A percentile compares a stretch with the other conserved stretches of the same genome.
These are phyloP conservation scores for Ophiothrix spiculata DNA, from an alignment of 35 echinoderm and acorn worm genomes.

Conservation along the genomic window DNA sequence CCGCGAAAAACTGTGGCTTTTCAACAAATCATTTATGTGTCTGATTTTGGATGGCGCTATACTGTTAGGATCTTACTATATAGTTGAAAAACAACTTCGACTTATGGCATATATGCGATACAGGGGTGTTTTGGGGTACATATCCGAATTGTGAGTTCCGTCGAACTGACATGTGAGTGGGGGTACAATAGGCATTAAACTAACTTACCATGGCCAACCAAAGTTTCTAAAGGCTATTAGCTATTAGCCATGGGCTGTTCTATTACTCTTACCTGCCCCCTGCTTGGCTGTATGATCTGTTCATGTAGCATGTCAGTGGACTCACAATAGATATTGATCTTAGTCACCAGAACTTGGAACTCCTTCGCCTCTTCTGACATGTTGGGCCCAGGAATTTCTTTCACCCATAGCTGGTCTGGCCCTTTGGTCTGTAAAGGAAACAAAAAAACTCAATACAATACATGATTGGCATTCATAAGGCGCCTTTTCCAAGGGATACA, in stretches of 20 bases:
- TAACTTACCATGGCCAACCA: not conserved
- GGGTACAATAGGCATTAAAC: not conserved
- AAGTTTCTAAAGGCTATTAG: not conserved
- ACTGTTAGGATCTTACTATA: too few relatives aligned
- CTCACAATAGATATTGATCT: not conserved
- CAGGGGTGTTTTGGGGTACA: too few relatives aligned
- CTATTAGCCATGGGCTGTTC: not conserved
- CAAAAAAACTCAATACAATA: not conserved
- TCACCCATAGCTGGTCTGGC: slow-evolving; percentile 67
- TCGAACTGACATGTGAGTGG: too few relatives aligned
- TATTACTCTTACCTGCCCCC: slow-evolving; percentile 17
- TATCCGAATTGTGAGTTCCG: too few relatives aligned
- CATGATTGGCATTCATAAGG: too few relatives aligned
- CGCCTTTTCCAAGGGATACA: not conserved
- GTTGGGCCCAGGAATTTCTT: slow-evolving; percentile 65
- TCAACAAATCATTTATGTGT: too few relatives aligned
- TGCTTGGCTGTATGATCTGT: not conserved
- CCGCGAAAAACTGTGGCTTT: too few relatives aligned
- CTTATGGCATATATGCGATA: too few relatives aligned
- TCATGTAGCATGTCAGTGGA: not conserved
- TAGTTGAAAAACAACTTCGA: too few relatives aligned
- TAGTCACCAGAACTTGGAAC: slow-evolving; percentile 26
- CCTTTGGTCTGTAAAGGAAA: slow-evolving; percentile 50
- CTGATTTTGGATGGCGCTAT: too few relatives aligned
- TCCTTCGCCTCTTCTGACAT: slow-evolving; percentile 67